Conservation (phyloP, 2,797 vertebrate genomes). For the Tragelaphus oryx region DNA sequence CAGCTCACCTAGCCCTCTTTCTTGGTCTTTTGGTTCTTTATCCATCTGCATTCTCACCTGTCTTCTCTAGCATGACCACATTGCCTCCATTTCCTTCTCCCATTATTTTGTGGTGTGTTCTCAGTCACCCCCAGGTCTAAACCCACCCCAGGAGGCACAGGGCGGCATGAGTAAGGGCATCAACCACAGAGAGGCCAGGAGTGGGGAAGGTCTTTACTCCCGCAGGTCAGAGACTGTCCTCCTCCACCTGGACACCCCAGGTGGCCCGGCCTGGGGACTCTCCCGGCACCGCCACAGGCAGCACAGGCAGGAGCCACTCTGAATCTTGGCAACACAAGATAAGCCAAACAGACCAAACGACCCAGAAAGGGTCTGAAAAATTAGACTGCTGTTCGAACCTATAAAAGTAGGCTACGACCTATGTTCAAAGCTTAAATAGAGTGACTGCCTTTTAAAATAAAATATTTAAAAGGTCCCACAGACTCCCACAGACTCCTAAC, state of each 20-base stretch:
- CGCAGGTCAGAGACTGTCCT: neutral
- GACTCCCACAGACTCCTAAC: neutral
- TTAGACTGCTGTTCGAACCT: neutral
- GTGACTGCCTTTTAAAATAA: neutral
- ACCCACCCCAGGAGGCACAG: neutral
- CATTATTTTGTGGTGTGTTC: neutral
- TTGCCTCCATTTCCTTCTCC: neutral
- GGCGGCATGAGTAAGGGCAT: neutral
- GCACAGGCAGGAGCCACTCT: neutral
- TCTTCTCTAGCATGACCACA: neutral
- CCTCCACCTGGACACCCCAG: too few species aligned
- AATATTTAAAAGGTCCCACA: neutral
- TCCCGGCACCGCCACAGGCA: neutral
- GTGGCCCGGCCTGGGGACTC: neutral
- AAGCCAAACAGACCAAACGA: neutral
- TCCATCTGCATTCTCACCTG: neutral
- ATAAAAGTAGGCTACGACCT: neutral
- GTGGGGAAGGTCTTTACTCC: neutral
- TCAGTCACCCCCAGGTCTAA: neutral
- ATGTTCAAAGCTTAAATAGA: neutral
- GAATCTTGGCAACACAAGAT: neutral
- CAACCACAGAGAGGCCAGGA: too few species aligned
- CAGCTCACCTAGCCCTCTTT: neutral
- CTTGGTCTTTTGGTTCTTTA: neutral
- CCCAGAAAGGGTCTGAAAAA: neutral